Evolutionary conservation across 1,140 invertebrate genomes (phyloP), one percentile per base, ranked within the genome.

Genomic region (Temnothorax longispinosus): DNA sequence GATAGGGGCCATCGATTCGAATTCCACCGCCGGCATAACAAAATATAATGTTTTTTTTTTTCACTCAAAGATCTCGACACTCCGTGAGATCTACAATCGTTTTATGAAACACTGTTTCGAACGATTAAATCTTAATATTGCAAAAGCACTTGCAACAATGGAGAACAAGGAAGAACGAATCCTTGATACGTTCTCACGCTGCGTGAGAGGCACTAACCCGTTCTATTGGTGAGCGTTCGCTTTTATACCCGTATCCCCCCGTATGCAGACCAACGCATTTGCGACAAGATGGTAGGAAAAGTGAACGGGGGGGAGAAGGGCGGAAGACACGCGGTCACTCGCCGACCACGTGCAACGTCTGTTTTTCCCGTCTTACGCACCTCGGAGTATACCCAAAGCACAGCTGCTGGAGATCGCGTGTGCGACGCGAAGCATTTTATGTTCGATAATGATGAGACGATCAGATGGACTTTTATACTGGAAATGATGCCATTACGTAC

Each of bases 11-110:
- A 91, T 72, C 27, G 93, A 44, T 44, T 89, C 92, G 50, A 94
- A 81, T 77, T 94, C 93, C 47, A 94, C 84, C 10, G 92, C 84
- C 10, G 92, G 93, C 93, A 94, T 94, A 82, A 52, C 44, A 56
- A 35, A 27, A 27, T 27, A 27, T 27, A 35, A 7, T 41, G 38
- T 41, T 7, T 62, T 21, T 35, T 52, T 27, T 52, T 38, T 52
- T 62, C 80, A 82, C 67, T 35, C 6, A 75, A 62, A 81, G 21
- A 74, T 15, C 0, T 32, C 32, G 7, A 6, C 52, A 47, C 67
- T 8, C 3, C 15, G 50, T 56, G 8, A 27, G 18, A 65, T 11
- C 0, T 38, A 32, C 21, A 44, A 35, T 47, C 38, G 47, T 13
- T 32, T 54, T 2, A 62, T 21, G 3, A 47, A 78, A 32, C 54